phyloP scores from a whole-genome alignment of 2,113 vertebrate species.

The Poicephalus meyeri region DNA sequence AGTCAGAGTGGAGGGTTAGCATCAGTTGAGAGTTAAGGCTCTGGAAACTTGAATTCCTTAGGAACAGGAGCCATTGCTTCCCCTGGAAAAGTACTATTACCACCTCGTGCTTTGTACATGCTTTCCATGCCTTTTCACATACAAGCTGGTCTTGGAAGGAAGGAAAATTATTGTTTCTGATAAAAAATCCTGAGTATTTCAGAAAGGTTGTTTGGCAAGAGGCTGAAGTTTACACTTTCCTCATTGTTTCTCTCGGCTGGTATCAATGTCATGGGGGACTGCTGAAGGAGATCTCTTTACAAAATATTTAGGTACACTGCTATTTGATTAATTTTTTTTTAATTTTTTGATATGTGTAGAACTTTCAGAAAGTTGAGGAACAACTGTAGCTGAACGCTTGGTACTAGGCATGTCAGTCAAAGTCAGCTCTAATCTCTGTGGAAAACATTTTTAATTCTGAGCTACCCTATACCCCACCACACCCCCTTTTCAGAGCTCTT shows the following conservation, averaged over 20 bases:
- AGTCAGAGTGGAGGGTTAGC: not conserved
- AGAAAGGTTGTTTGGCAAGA: not conserved
- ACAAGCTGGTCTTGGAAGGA: not conserved
- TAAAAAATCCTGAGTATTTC: not conserved
- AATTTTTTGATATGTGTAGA: not conserved
- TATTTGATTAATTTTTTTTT: not conserved
- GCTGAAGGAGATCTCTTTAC: not conserved
- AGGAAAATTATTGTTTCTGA: not conserved
- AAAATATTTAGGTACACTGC: not conserved
- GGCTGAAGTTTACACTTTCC: not conserved
- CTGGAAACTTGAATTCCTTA: not conserved
- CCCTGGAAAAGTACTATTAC: not conserved
- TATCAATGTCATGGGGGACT: not conserved
- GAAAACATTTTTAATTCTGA: not conserved
- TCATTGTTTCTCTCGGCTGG: not conserved
- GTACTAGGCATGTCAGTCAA: not conserved
- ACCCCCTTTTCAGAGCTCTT: not conserved
- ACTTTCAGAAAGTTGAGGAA: not conserved
- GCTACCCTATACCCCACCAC: too few relatives aligned
- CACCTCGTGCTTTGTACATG: rapidly evolving
- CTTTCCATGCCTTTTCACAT: not conserved
- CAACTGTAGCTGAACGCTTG: not conserved
- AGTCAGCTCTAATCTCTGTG: not conserved
- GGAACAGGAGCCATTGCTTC: not conserved
- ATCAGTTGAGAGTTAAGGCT: not conserved